Evolutionary conservation across 2,888 invertebrate genomes (phyloP).

Genomic region (Dastarcus helophoroides): DNA sequence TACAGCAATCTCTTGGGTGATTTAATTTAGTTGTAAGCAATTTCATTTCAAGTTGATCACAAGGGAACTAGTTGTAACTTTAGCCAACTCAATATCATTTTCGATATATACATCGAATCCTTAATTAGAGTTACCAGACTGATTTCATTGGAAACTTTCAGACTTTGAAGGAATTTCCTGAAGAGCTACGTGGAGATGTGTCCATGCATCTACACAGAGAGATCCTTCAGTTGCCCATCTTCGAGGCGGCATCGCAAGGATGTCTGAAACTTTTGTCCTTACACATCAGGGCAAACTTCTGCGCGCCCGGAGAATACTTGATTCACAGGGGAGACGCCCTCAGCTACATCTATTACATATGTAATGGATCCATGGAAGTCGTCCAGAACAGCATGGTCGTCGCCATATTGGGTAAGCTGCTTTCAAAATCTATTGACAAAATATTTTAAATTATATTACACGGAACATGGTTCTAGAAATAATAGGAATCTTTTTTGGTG

Average conservation of each 20-base stretch:
- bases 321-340: conserved; percentile 91
- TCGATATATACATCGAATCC: too few relatives aligned
- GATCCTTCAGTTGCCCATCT: conserved; percentile 86
- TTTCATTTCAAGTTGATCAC: too few relatives aligned
- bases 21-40: too few relatives aligned
- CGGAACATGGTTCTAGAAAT: too few relatives aligned
- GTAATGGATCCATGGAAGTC: conserved; percentile 96
- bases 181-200: conserved; percentile 89
- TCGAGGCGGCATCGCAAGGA: conserved; percentile 89
- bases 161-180: conserved; percentile 93
- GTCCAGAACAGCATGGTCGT: conserved; percentile 95
- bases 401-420: conserved; percentile 77
- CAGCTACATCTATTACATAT: conserved; percentile 87
- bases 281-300: conserved; percentile 89
- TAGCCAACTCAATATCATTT: too few relatives aligned
- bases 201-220: conserved; percentile 93
- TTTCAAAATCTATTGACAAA: too few relatives aligned
- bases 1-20: too few relatives aligned
- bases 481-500: too few relatives aligned
- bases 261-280: conserved; percentile 85
- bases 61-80: too few relatives aligned
- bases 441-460: too few relatives aligned
- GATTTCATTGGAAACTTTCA: too few relatives aligned
- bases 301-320: conserved; percentile 90
- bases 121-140: too few relatives aligned